Evolutionary conservation across 2,888 invertebrate genomes (phyloP).

Genomic region (Ferdinandea cuprea): DNA sequence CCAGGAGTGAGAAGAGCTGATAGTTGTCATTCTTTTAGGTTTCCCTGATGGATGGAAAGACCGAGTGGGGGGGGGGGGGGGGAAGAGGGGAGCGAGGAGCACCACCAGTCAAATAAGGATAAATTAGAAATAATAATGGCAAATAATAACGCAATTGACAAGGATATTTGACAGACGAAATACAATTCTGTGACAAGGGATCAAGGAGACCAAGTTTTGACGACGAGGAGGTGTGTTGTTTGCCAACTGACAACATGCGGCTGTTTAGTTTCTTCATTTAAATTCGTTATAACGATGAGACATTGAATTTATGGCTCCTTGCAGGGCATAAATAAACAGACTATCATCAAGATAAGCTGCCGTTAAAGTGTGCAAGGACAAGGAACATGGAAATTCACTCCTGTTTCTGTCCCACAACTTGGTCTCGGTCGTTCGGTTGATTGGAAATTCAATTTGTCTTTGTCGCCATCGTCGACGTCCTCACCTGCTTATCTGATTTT

Average conservation of each 20-base stretch:
- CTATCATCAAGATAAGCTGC: conserved; percentile 20
- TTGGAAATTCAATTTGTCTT: conserved; percentile 30
- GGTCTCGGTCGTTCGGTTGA: background rate
- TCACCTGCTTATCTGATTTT: conserved; percentile 33
- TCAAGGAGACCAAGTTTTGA: too few relatives aligned
- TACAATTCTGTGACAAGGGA: conserved; percentile 36
- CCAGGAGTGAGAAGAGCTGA: conserved; percentile 45
- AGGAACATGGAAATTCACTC: conserved; percentile 12
- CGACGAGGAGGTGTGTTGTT: conserved; percentile 33
- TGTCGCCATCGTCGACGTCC: conserved; percentile 2
- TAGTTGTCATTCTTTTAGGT: conserved; percentile 16
- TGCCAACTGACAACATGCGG: conserved; percentile 35
- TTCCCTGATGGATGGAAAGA: too few relatives aligned
- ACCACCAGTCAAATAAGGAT: conserved; percentile 24
- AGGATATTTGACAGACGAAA: conserved; percentile 57
- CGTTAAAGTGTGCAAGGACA: background rate
- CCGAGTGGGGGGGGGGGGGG: conserved; percentile 7
- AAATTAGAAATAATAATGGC: conserved; percentile 70
- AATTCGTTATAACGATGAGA: conserved; percentile 2
- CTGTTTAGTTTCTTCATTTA: conserved; percentile 1
- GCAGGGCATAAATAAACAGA: conserved; percentile 17
- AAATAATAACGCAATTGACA: conserved; percentile 72
- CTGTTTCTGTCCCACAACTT: background rate
- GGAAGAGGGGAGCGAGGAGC: conserved; percentile 13
- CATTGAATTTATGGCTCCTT: conserved; percentile 24